Conservation (phyloP, 2,888 invertebrate genomes). For the Ennomos fuscantarius region DNA sequence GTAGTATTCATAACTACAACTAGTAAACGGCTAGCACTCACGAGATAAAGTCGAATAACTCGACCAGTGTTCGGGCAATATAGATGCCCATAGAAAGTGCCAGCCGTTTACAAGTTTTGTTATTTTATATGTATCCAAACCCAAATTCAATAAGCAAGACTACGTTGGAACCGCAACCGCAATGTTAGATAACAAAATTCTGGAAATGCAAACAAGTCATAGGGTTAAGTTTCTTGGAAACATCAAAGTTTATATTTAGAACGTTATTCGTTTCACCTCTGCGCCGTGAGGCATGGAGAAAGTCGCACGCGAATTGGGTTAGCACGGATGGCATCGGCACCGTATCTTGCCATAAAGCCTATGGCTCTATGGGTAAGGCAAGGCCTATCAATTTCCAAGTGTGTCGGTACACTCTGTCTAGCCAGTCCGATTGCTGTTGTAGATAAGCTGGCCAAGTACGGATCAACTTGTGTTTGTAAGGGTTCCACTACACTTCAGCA, state of each 20-base stretch:
- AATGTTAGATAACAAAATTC: no score
- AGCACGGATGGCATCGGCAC: constrained; percentile 2
- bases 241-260: constrained; percentile 45
- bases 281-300: constrained; percentile 42
- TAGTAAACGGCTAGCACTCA: no score
- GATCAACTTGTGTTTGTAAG: no score
- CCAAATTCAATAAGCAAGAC: neutral
- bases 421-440: constrained; percentile 4
- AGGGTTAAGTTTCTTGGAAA: constrained; percentile 26
- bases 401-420: constrained; percentile 5
- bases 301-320: constrained; percentile 38
- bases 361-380: constrained; percentile 23
- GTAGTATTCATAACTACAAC: no score
- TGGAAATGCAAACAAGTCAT: neutral
- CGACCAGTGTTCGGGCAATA: no score
- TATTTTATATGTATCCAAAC: neutral
- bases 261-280: constrained; percentile 58
- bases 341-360: constrained; percentile 33
- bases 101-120: no score
- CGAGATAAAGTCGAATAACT: no score
- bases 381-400: constrained; percentile 31
- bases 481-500: no score
- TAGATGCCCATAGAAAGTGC: no score
- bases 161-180: no score
- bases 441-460: neutral